Evolutionary conservation across 2,888 invertebrate species (phyloP).

Genomic region (Leptura quadrifasciata): DNA sequence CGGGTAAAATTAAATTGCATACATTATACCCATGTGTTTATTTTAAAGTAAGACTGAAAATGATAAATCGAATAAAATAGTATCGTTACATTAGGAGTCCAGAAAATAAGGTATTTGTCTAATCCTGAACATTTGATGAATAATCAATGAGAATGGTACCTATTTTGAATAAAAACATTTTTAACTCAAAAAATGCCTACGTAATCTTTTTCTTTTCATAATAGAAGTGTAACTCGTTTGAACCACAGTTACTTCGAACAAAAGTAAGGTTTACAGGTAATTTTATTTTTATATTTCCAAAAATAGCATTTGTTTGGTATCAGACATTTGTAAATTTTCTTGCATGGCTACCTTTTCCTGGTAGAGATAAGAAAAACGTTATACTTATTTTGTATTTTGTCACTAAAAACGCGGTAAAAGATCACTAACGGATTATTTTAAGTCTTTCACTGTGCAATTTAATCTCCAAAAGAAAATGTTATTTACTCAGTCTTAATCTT

Average conservation of each 20-base stretch:
- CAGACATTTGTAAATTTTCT: constrained; percentile 48
- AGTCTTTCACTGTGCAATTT: constrained; percentile 21
- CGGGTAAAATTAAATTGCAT: no score
- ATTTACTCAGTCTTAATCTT: neutral
- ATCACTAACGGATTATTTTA: constrained; percentile 55
- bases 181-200: no score
- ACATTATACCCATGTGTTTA: no score
- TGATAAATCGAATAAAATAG: no score
- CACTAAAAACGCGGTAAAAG: constrained; percentile 53
- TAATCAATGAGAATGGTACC: no score
- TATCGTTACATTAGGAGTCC: no score
- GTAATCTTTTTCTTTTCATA: no score
- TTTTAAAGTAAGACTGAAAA: no score
- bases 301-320: constrained; percentile 41
- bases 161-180: no score
- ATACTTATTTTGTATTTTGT: constrained; percentile 51
- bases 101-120: no score
- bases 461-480: constrained; percentile 8
- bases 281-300: constrained; percentile 23
- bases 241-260: constrained; percentile 1
- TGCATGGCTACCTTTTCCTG: constrained; percentile 57
- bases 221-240: neutral
- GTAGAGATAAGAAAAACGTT: constrained; percentile 46
- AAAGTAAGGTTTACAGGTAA: neutral
- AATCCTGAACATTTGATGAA: no score